phyloP scores from a whole-genome alignment of 1,140 invertebrate genomes.

The Daktulosphaira vitifoliae region DNA sequence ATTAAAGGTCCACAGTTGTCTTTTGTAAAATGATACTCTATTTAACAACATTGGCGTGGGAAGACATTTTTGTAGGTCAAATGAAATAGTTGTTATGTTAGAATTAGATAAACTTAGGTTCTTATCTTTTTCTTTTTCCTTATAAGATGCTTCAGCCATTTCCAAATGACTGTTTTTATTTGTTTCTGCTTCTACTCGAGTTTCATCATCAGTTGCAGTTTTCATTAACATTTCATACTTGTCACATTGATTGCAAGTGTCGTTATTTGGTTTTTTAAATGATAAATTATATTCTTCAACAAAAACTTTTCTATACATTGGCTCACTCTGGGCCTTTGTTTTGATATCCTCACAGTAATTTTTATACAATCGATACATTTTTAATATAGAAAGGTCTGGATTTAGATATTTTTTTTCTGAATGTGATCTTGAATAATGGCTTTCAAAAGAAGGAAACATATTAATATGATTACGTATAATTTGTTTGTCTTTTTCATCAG shows the following conservation, averaged over 20 bases:
- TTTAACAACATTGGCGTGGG: not conserved
- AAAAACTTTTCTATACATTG: conserved; percentile 12
- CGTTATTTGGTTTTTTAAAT: conserved; percentile 15
- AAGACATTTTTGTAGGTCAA: not conserved
- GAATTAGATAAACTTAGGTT: conserved; percentile 20
- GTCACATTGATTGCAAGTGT: conserved; percentile 23
- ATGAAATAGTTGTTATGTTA: not conserved
- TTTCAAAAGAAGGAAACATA: conserved; percentile 6
- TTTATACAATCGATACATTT: conserved; percentile 11
- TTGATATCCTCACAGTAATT: not conserved
- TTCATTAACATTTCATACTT: conserved; percentile 16
- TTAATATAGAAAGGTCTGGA: conserved; percentile 7
- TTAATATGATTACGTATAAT: conserved; percentile 12
- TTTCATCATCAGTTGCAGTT: not conserved
- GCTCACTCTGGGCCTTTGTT: conserved; percentile 7
- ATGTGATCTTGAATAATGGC: conserved; percentile 5
- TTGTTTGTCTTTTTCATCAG: not conserved
- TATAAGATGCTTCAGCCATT: conserved; percentile 8
- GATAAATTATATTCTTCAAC: conserved; percentile 29
- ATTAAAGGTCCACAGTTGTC: conserved; percentile 36
- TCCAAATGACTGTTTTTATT: not conserved
- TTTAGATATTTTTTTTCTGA: conserved; percentile 21
- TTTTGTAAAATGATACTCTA: not conserved
- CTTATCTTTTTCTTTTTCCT: conserved; percentile 26
- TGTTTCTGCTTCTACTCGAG: not conserved